phyloP scores from a whole-genome alignment of 1,140 invertebrate genomes.

The Danaus melanippus region DNA sequence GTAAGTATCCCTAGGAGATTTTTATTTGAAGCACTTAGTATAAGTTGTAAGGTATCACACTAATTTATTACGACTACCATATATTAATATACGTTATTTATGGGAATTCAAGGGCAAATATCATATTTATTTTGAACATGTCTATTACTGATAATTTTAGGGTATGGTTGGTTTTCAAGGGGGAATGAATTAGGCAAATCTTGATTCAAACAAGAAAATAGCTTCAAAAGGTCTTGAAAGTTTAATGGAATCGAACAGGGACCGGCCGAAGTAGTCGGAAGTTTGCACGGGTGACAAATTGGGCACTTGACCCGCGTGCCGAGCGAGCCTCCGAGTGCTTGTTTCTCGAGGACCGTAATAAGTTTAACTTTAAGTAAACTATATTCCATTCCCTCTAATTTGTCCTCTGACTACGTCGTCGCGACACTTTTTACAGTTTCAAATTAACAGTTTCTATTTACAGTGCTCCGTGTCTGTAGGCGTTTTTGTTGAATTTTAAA shows the following conservation, averaged over 20 bases:
- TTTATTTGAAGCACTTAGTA: conserved; percentile 39
- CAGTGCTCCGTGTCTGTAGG: conserved; percentile 23
- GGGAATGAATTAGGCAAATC: conserved; percentile 65
- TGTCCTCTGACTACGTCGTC: conserved; percentile 45
- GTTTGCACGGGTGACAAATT: conserved; percentile 70
- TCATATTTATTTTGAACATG: too few relatives aligned
- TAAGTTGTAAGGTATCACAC: too few relatives aligned
- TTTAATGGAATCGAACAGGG: conserved; percentile 71
- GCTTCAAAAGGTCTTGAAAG: conserved; percentile 69
- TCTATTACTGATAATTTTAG: too few relatives aligned
- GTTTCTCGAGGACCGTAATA: conserved; percentile 69
- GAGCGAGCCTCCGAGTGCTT: conserved; percentile 58
- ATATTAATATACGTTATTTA: too few relatives aligned
- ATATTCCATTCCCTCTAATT: conserved; percentile 71
- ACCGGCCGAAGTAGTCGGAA: conserved; percentile 56
- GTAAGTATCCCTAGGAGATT: conserved; percentile 55
- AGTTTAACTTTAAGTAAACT: conserved; percentile 72
- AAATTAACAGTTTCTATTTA: conserved; percentile 56
- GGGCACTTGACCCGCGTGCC: conserved; percentile 67
- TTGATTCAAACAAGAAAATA: conserved; percentile 67
- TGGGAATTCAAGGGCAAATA: too few relatives aligned
- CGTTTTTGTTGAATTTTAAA: conserved; percentile 7
- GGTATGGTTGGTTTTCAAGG: conserved; percentile 22
- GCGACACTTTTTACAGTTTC: conserved; percentile 51
- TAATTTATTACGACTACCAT: too few relatives aligned